Evolutionary conservation across 2,888 invertebrate genomes (phyloP), one percentile per base, ranked within the genome.

Genomic region (Cheilosia soror): DNA sequence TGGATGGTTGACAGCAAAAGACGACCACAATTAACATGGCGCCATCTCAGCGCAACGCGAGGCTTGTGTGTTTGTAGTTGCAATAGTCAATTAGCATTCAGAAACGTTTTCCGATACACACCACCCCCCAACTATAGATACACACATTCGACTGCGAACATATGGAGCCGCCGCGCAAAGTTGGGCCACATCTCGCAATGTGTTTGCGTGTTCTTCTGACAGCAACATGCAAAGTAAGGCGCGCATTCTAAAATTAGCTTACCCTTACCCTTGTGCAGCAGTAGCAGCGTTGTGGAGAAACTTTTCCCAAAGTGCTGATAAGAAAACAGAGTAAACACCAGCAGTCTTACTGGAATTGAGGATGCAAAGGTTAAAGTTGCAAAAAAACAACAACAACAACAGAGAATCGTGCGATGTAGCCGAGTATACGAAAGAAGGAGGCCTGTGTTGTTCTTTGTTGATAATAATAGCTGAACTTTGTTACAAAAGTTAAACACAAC

Each of bases 381-480:
- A 69, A 76, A 69, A 69, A 68, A 15, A 44, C 5, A 44, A 44
- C 4, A 44, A 47, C 20, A 15, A 47, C 11, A 15, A 44, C 63
- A 69, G 15, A 75, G 33, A 79, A 47, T 51, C 25, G 58, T 51
- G 29, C 53, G 37, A 51, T 25, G 49, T 63, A n/a, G 2, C 6
- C 9, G 33, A 20, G 13, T 20, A 11, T 47, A 7, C 20, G 4
- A 20, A 37, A 20, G 57, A 11, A 57, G 9, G 57, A 47, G 15
- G 20, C 20, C 20, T 51, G 15, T 78, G 68, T 65, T 77, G 60
- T 66, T 66, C 83, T 80, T 80, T 75, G 63, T 75, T 69, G 81
- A 84, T 84, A 75, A 84, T 84, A 76, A 84, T 84, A 80, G 80
- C 75, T 80, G 75, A 84, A 84, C 80, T 84, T 84, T 84, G 69